Base-by-base conservation (phyloP, 2,888 invertebrate species). In the Synanthedon andrenaeformis region DNA sequence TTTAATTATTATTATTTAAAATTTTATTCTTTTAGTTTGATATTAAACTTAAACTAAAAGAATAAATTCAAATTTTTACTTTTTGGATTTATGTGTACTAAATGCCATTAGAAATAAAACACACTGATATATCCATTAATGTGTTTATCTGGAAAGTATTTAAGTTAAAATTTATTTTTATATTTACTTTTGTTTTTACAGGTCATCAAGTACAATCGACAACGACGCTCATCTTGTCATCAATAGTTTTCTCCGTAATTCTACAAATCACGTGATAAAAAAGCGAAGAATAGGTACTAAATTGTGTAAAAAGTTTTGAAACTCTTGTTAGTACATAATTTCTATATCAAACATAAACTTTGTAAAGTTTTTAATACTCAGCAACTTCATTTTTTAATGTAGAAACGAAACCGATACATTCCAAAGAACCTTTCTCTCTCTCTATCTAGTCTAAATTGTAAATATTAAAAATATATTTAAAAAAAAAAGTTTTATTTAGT, bases 211-310 rank as follows among this genome's bases (percentile, higher is more conserved):
- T 52, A 14, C 42, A 56, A 1, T 54, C 59, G 0, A 53, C 63
- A 6, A 54, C 60, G 8, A 41, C 55, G 13, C 56, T 63, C 41
- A 42, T 67, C 13, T 11, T 65, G 11, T 13, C 57, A 19, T 59
- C 61, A 4, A 53, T 67, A 51, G 23, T 67, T 53, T 61, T 62
- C 54, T 42, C 63, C 17, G 49, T 64, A 35, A 57, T 60, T 23
- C 53, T 65, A 59, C 64, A 65, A 57, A 59, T 60, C 2, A 70
- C 66, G 65, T 76, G 69, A 73, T 58, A 51, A 35, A 52, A n/a
- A 41, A 51, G 45, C 45, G 3, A 12, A 45, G 13, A 6, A 13
- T 45, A 45, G 42, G 12, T 6, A 45, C 14, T 13, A 45, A 14
- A 45, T 45, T 45, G 0, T 13, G 45, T 45, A 45, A 45, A 45